These are phyloP conservation scores for Drosophila oshimai DNA, from an alignment of 1,140 invertebrate genomes.

Conservation along the genomic window DNA sequence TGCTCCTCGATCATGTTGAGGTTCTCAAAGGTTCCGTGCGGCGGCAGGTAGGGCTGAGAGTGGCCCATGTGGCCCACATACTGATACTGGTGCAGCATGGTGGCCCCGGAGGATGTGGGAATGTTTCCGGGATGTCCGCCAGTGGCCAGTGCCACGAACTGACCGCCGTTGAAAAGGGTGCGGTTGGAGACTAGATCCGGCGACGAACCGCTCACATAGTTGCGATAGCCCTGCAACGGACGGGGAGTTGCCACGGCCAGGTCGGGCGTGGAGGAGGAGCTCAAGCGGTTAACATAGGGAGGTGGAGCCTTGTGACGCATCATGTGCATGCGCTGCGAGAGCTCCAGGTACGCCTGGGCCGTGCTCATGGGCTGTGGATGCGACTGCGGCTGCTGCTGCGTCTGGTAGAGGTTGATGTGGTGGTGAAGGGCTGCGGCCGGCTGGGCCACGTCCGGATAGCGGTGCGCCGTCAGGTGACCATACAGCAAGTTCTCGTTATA, in stretches of 20 bases:
- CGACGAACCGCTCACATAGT: conserved; percentile 88
- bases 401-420: conserved; percentile 65
- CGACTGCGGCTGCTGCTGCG: conserved; percentile 58
- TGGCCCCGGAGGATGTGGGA: conserved; percentile 68
- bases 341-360: conserved; percentile 65
- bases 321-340: conserved; percentile 84
- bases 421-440: conserved; percentile 83
- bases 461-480: conserved; percentile 70
- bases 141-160: conserved; percentile 46
- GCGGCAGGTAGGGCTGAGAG: conserved; percentile 84
- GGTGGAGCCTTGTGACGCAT: conserved; percentile 91
- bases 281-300: conserved; percentile 89
- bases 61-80: conserved; percentile 82
- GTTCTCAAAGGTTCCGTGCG: conserved; percentile 89
- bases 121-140: conserved; percentile 55
- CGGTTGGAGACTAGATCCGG: conserved; percentile 89
- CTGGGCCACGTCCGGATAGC: conserved; percentile 85
- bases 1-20: conserved; percentile 83
- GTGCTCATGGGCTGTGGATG: conserved; percentile 39
- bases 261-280: conserved; percentile 91
- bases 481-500: conserved; percentile 62
- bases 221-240: conserved; percentile 83
- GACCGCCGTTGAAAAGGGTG: conserved; percentile 83
- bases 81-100: conserved; percentile 77
- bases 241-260: conserved; percentile 87